Conservation (phyloP, 2,888 invertebrate genomes). For the Cheilosia vernalis region DNA sequence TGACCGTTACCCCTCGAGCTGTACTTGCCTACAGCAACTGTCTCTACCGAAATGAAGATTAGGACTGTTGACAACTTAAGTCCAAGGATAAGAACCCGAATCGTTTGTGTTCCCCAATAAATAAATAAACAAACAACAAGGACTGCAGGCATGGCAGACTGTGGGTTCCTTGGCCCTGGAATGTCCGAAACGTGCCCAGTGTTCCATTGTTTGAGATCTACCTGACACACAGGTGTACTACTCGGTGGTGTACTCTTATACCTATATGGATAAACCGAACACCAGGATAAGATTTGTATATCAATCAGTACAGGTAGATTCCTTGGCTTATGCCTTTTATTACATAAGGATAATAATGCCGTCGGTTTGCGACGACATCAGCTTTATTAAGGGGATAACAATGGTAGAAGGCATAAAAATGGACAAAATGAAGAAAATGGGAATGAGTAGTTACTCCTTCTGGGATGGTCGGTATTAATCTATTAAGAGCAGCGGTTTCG, state of each 20-base stretch:
- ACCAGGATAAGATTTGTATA: slow-evolving; percentile 51
- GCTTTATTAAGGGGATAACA: slow-evolving; percentile 49
- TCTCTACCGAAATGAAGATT: slow-evolving; percentile 67
- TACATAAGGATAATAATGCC: slow-evolving; percentile 37
- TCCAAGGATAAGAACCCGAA: slow-evolving; percentile 63
- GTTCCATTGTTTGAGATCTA: slow-evolving; percentile 45
- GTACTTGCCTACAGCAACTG: slow-evolving; percentile 23
- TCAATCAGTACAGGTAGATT: slow-evolving; percentile 52
- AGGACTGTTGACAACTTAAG: slow-evolving; percentile 72
- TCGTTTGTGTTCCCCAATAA: slow-evolving; percentile 53
- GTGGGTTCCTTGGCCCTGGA: slow-evolving; percentile 23
- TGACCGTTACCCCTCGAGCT: background rate
- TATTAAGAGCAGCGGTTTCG: slow-evolving; percentile 41
- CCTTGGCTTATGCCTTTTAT: slow-evolving; percentile 32
- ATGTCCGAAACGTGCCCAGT: slow-evolving; percentile 56
- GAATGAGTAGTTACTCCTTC: slow-evolving; percentile 4
- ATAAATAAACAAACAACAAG: slow-evolving; percentile 42
- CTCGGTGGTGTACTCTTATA: background rate
- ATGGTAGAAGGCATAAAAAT: slow-evolving; percentile 1
- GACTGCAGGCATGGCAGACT: slow-evolving; percentile 24
- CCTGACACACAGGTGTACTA: slow-evolving; percentile 3
- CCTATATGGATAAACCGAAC: background rate
- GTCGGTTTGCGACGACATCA: slow-evolving; percentile 14
- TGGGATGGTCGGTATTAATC: slow-evolving; percentile 49
- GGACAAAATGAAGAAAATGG: background rate